Base-by-base conservation (phyloP, 2,888 invertebrate genomes). In the Eilema depressum region DNA sequence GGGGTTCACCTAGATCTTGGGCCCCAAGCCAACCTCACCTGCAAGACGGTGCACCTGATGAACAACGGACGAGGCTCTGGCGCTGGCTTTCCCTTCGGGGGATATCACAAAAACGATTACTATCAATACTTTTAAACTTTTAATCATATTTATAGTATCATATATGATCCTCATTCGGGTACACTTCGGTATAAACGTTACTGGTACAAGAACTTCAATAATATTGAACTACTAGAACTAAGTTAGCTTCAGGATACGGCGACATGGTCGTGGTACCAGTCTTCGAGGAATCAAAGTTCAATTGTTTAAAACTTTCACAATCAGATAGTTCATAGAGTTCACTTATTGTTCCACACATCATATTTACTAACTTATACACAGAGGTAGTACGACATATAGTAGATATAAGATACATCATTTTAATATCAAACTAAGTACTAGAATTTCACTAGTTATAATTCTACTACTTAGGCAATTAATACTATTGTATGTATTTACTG, bases 301-400 rank as follows among this genome's bases (percentile, higher is more conserved):
- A 64, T 69, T 65, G 65, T 68, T 30, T 53, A 62, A 28, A 69
- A 65, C 69, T 69, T 65, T 65, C 53, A 61, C 65, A 65, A 61
- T 69, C 69, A 65, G 12, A 30, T 20, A 65, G 41, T 53, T 65
- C 37, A 60, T 26, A 59, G 23, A 26, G 68, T 26, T 47, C 12
- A 28, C 17, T 64, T 47, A 64, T 64, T 59, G 60, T 60, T 69
- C 30, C 14, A 60, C 41, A 64, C 47, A 64, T 41, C 8, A 20
- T 26, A 47, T 37, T 23, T 23, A 5, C n/a, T 2, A 33, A 30
- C 62, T 30, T 12, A 10, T 30, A 33, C 12, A 33, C 30, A 23
- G 8, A 62, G 11, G n/a, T 20, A 3, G n/a, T 33, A 61, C 12
- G 11, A 62, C n/a, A 62, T 14, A 62, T 62, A 33, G 8, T 30